Base-by-base conservation (phyloP, 2,797 vertebrate species). In the Avahi laniger region DNA sequence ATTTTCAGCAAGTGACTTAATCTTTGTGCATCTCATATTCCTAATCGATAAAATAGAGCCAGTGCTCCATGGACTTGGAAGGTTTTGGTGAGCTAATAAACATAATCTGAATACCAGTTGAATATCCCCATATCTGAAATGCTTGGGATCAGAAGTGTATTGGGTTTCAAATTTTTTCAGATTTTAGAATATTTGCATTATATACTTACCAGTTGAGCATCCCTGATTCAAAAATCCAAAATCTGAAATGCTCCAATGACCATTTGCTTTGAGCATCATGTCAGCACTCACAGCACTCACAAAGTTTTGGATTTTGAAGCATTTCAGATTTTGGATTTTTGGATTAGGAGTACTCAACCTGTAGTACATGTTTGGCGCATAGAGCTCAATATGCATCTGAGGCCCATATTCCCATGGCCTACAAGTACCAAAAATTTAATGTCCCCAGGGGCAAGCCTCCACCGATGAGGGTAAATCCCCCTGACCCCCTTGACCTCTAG, bases 1-100 rank as follows among this genome's bases (percentile, higher is more conserved):
- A 41, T 85, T 95, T 95, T 82, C 67, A 84, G 67, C 75, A 83
- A 92, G 43, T 78, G n/a, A 63, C 20, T 84, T 80, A 67, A 94
- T 92, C 24, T 90, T 88, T 87, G 30, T 91, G 63, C 35, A 76
- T 41, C 78, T 91, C 59, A 57, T 70, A 70, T 76, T 80, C 33
- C 50, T 91, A 61, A 88, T 93, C 41, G 94, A 7, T 82, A 75
- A 80, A 78, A 87, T 61, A 86, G 84, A 46, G 52, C 48, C 52
- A 93, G 1, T 61, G 24, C 26, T 80, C 10, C 46, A 50, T 13
- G 35, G 38, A 92, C 13, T 73, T 50, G 5, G 26, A 65, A 59
- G 63, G 41, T 81, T 92, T 91, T 76, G 86, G 43, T 43, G 38
- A 87, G 70, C 18, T 86, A 26, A 57, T 83, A 85, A 87, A 48